phyloP scores from a whole-genome alignment of 53 echinoderm and acorn worm species.

The Holothuria scabra region DNA sequence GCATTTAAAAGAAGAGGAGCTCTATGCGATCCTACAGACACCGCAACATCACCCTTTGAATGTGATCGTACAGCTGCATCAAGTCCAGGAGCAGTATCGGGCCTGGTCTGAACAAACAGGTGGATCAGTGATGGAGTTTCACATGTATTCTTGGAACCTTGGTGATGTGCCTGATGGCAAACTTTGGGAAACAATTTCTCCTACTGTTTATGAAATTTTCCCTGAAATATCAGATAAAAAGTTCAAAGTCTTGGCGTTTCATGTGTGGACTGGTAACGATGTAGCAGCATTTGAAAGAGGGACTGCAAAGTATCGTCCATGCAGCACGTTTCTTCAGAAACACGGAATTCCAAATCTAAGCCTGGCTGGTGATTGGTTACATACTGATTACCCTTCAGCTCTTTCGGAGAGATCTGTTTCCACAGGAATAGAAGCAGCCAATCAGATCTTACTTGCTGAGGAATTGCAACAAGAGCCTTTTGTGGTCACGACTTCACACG shows the following conservation, averaged over 20 bases:
- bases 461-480: conserved; percentile 70
- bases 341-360: conserved; percentile 78
- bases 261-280: conserved; percentile 64
- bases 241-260: conserved; percentile 74
- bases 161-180: conserved; percentile 62
- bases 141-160: conserved; percentile 75
- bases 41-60: conserved; percentile 81
- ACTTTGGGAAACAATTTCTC: conserved; percentile 79
- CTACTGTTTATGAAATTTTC: conserved; percentile 79
- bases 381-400: conserved; percentile 85
- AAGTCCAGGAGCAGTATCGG: conserved; percentile 73
- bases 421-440: conserved; percentile 91
- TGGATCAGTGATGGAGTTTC: conserved; percentile 86
- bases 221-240: conserved; percentile 81
- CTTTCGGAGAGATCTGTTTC: conserved; percentile 91
- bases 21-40: conserved; percentile 74
- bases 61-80: conserved; percentile 78
- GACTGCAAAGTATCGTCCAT: conserved; percentile 73
- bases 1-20: conserved; percentile 44
- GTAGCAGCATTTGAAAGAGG: conserved; percentile 74
- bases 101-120: conserved; percentile 80
- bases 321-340: conserved; percentile 55
- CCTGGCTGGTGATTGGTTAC: conserved; percentile 96
- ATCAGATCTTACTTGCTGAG: conserved; percentile 85
- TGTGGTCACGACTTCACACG: conserved; percentile 67